Conservation (phyloP, 2,113 vertebrate species). For the Tautogolabrus adspersus region DNA sequence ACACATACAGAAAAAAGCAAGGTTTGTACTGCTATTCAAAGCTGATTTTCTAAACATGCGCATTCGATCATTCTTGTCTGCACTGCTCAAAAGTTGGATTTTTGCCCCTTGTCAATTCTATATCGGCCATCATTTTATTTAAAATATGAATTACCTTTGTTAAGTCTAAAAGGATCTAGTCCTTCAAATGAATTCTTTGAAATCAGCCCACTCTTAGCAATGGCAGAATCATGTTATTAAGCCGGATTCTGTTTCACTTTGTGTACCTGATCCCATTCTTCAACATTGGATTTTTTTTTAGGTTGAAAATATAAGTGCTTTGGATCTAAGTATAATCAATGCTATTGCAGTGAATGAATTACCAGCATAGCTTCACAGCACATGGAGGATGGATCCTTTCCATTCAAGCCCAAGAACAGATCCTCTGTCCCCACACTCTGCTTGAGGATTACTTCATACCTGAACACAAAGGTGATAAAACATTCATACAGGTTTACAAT, state of each 20-base stretch:
- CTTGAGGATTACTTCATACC: constrained; percentile 91
- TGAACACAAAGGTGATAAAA: constrained; percentile 66
- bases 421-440: constrained; percentile 93
- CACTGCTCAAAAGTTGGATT: too few relatives aligned
- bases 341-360: neutral
- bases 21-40: too few relatives aligned
- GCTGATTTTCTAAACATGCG: too few relatives aligned
- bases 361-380: constrained; percentile 95
- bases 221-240: neutral
- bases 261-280: neutral
- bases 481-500: neutral
- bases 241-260: neutral
- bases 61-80: too few relatives aligned
- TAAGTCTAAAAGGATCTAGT: neutral
- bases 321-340: neutral
- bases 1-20: too few relatives aligned
- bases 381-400: constrained; percentile 92
- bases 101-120: too few relatives aligned
- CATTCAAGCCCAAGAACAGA: constrained; percentile 89
- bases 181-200: neutral
- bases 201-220: neutral
- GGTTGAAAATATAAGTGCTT: too few relatives aligned
- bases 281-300: neutral
- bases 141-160: neutral
- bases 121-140: neutral